Percentiles rank a stretch among this genome's conserved stretches.
Evolutionary conservation across 2,797 vertebrate species (phyloP).

Genomic region (Sebastes iracundus): DNA sequence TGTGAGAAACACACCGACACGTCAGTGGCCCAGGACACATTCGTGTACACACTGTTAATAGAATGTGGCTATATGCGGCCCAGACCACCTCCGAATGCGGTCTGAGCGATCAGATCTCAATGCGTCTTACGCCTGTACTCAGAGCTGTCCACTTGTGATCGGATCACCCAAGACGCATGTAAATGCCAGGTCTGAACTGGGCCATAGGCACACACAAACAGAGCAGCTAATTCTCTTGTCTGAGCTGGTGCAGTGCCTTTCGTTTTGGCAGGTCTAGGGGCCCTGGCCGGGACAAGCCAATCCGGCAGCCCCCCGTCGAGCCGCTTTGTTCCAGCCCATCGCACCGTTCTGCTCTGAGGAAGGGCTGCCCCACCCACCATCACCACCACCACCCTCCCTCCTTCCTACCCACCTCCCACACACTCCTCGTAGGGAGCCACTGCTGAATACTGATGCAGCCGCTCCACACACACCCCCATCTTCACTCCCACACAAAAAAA

Average conservation of each 20-base stretch:
- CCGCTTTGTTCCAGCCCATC: slow-evolving; percentile 80
- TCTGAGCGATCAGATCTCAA: too few relatives aligned
- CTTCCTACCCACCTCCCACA: slow-evolving; percentile 63
- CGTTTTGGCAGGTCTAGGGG: slow-evolving; percentile 68
- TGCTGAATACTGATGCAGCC: slow-evolving; percentile 79
- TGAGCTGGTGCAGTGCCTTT: slow-evolving; percentile 51
- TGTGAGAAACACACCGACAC: too few relatives aligned
- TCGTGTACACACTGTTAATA: too few relatives aligned
- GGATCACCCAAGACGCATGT: too few relatives aligned
- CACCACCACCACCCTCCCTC: slow-evolving; percentile 26
- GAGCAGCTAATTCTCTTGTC: slow-evolving; percentile 71
- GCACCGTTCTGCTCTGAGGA: slow-evolving; percentile 71
- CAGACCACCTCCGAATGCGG: too few relatives aligned
- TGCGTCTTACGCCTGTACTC: too few relatives aligned
- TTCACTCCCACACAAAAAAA: slow-evolving; percentile 35
- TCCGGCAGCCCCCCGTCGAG: slow-evolving; percentile 72
- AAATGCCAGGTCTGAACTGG: neutral
- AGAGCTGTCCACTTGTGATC: too few relatives aligned
- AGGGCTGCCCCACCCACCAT: slow-evolving; percentile 43
- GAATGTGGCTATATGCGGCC: too few relatives aligned
- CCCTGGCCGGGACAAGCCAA: slow-evolving; percentile 61
- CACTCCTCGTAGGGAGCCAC: slow-evolving; percentile 56
- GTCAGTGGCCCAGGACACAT: too few relatives aligned
- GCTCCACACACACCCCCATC: slow-evolving; percentile 16
- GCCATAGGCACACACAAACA: slow-evolving; percentile 54